Base-by-base conservation (phyloP, 2,113 vertebrate species). In the Gnathonemus longibarbis region DNA sequence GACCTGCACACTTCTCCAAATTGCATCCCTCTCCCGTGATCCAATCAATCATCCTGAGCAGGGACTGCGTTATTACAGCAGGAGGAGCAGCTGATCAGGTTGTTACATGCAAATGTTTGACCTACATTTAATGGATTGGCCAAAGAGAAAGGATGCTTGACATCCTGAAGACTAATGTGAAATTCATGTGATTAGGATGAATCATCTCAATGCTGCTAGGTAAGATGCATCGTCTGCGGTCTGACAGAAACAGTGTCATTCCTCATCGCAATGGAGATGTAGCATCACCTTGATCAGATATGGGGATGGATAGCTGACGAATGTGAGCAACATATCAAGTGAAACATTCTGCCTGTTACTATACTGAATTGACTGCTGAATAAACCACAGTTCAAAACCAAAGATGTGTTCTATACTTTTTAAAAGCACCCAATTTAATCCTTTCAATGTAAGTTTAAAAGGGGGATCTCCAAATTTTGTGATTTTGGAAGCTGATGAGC, bases 11-110 rank as follows among this genome's bases (percentile, higher is more conserved):
- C 66, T 27, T 19, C 88, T 35, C 31, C 17, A 46, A 88, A 74
- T 74, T 74, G 42, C 56, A 50, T 17, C 46, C 48, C 66, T 19
- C 88, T 49, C 19, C 17, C 49, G 10, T 48, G 27, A 53, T 53
- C 88, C 48, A 89, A 89, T 89, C 70, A 53, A 89, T 89, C 88
- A 58, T 66, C 88, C 48, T 15, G 31, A 83, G 48, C 74, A 83
- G 74, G 19, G 21, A 50, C 31, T 52, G 74, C 39, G 5, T 58
- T 50, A 19, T 46, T 45, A 80, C 46, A 77, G 88, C 27, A 27
- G 66, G 88, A 49, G 88, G 31, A 77, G 27, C n/a, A 35, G 88
- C 88, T 27, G 88, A 89, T 53, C 52, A 11, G 66, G 46, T 66
- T 70, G n/a, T 27, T 50, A 86, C 45, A 86, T 86, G 84, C 84